Evolutionary conservation across 2,888 invertebrate genomes (phyloP), one percentile per base, ranked within the genome.

Genomic region (Meghimatium bilineatum): DNA sequence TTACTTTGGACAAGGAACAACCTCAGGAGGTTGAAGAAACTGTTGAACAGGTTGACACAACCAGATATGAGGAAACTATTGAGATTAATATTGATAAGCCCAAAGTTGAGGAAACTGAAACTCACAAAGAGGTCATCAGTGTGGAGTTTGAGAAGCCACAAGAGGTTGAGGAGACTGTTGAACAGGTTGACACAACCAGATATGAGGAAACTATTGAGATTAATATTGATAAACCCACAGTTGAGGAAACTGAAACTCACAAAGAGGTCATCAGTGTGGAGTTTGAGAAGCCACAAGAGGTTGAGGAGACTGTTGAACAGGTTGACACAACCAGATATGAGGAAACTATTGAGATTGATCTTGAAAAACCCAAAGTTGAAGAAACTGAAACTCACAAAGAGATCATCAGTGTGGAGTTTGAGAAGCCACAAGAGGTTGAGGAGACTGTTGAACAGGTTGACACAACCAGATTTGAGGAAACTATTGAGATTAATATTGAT

Each of bases 121-220:
- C 82, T 80, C 84, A 85, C 72, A 74, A 84, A 63, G 86, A 85
- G 66, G 86, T 86, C 23, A 75, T 88, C 20, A 84, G 82, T 36
- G 74, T 85, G 29, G 85, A 85, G 38, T 83, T 77, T 26, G 81
- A 88, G 66, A 79, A 86, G 81, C 86, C 86, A 23, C 69, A 86
- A 38, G 79, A 77, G 52, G 85, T 85, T 67, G 85, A 86, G 52
- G 83, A 69, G 44, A 76, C 60, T 23, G 60, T 78, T 36, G 86
- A 87, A 49, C 67, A 84, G 34, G 77, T 81, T 56, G 85, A 85
- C 60, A 78, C 67, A 6, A 44, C 77, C 20, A 52, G 71, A 26
- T 69, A 83, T 49, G 74, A 67, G 36, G 83, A 86, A 26, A 67
- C 85, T 38, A 78, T 83, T 29, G 67, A 84, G 36, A n/a, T 69